Percentiles rank a stretch among this genome's conserved stretches.
These are phyloP conservation scores for Linnaemya tessellans DNA, from an alignment of 2,888 invertebrate species.

Conservation along the genomic window DNA sequence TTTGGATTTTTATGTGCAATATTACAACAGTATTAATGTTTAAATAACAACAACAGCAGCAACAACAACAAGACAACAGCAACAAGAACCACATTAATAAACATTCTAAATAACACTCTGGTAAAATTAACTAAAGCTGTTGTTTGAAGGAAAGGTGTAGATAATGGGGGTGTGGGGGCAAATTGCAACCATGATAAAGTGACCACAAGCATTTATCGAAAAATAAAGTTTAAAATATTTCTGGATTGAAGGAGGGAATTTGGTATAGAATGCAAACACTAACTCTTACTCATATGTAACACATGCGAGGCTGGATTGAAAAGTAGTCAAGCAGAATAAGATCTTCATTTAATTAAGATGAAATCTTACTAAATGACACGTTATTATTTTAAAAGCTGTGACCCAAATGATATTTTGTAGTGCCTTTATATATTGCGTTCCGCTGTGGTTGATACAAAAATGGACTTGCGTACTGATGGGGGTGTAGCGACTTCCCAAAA, in stretches of 20 bases:
- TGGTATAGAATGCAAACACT: slow-evolving; percentile 5
- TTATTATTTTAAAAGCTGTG: too few relatives aligned
- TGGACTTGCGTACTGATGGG: too few relatives aligned
- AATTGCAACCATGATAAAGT: slow-evolving; percentile 68
- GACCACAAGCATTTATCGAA: slow-evolving; percentile 69
- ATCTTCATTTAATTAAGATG: too few relatives aligned
- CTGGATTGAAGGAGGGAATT: slow-evolving; percentile 44
- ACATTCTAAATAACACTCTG: slow-evolving; percentile 56
- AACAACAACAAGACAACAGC: slow-evolving; percentile 54
- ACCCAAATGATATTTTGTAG: too few relatives aligned
- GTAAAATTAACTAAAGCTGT: slow-evolving; percentile 20
- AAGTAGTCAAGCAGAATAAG: not conserved
- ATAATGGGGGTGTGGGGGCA: slow-evolving; percentile 48
- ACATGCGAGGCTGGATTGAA: slow-evolving; percentile 4
- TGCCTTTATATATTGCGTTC: too few relatives aligned
- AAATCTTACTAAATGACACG: too few relatives aligned
- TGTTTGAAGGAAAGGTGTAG: slow-evolving; percentile 19
- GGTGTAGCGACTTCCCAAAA: too few relatives aligned
- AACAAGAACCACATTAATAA: slow-evolving; percentile 70
- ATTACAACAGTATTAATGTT: slow-evolving; percentile 68
- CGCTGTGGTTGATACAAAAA: too few relatives aligned
- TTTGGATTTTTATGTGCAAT: slow-evolving; percentile 68
- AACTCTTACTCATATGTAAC: not conserved
- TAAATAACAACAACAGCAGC: slow-evolving; percentile 60
- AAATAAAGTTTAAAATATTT: slow-evolving; percentile 49